Evolutionary conservation across 1,140 invertebrate species (phyloP), one percentile per base, ranked within the genome.

Genomic region (Drosophila micromelanica): DNA sequence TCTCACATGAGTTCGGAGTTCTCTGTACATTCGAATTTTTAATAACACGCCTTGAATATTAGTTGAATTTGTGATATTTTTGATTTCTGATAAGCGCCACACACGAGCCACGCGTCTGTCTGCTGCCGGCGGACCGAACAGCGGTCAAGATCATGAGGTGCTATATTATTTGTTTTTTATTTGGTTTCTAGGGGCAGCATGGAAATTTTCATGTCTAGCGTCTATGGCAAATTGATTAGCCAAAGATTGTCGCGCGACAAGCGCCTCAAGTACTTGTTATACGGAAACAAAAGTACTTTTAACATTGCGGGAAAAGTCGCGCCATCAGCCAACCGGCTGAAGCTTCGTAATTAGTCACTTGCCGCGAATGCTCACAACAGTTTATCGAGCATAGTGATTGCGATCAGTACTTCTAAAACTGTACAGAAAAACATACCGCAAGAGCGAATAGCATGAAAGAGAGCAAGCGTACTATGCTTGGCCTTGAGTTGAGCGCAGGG

Each of bases 31-130:
- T 32, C 38, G n/a, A 40, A 23, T 51, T 2, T 15, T 42, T 63
- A 30, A 27, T 30, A 51, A 35, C n/a, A 42, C 45, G 48, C 32
- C 13, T 73, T 43, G 49, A 52, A 15, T 52, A 27, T 3, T 5
- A 46, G 75, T n/a, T 32, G 60, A 73, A 60, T 40, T 61, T 17
- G 43, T 51, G 70, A 73, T 55, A 49, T 69, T 81, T 76, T 69
- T 73, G 70, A 86, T 87, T 87, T 73, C 6, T 82, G 82, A 86
- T 86, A 86, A 86, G 77, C 57, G 42, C 9, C 13, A 20, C 59
- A 13, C 30, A 32, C 30, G 5, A 49, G 77, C 71, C 82, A 86
- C 82, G 82, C 82, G 75, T 81, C 78, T 73, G 68, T 60, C 46
- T 49, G 73, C 71, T 76, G 71, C 46, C 63, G 23, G 38, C 30